These are phyloP conservation scores for Chrysocyon brachyurus DNA, from an alignment of 2,797 vertebrate genomes.

Conservation along the genomic window DNA sequence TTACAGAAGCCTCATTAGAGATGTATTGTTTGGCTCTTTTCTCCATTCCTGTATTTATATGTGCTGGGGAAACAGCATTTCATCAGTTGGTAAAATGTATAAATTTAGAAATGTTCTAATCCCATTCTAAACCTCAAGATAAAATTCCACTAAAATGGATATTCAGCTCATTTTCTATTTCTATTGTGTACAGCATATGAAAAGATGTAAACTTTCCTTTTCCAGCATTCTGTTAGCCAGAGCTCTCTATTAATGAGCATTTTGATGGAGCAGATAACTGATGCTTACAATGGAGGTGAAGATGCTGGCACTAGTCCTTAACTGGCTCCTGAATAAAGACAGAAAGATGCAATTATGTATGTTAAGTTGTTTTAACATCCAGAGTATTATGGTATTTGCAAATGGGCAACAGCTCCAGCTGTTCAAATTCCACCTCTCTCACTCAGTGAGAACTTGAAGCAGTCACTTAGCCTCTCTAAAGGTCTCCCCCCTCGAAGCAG, in stretches of 20 bases:
- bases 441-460: background rate
- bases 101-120: background rate
- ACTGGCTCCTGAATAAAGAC: background rate
- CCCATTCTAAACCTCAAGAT: background rate
- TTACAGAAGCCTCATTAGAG: background rate
- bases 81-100: background rate
- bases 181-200: background rate
- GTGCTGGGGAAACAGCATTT: background rate
- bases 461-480: background rate
- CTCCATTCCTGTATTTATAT: background rate
- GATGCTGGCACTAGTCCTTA: background rate
- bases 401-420: conserved; percentile 20
- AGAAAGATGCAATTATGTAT: background rate
- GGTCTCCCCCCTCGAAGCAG: background rate
- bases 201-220: background rate
- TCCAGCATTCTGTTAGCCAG: background rate
- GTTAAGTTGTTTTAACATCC: background rate
- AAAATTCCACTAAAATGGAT: background rate
- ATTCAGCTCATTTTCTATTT: background rate
- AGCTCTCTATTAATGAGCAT: background rate
- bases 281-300: background rate
- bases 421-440: background rate
- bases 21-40: background rate
- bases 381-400: background rate
- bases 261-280: background rate